These are phyloP conservation scores for Slavum lentiscoides DNA, from an alignment of 2,888 invertebrate genomes.

Conservation along the genomic window DNA sequence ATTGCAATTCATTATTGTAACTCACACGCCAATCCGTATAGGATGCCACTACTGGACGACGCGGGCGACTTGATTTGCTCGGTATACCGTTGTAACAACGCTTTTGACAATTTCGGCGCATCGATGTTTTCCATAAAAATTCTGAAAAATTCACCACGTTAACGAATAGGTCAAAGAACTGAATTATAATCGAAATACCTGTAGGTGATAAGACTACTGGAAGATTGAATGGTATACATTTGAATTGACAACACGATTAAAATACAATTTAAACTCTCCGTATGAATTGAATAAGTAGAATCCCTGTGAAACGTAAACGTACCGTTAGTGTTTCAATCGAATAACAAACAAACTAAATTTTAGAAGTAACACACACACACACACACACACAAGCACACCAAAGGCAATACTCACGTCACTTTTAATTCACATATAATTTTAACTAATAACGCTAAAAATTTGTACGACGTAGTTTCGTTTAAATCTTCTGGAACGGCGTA, in stretches of 20 bases:
- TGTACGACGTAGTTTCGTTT: slow-evolving; percentile 65
- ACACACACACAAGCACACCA: too few species aligned
- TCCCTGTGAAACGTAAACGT: slow-evolving; percentile 64
- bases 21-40: slow-evolving; percentile 73
- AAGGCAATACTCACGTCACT: slow-evolving; percentile 67
- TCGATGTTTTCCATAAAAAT: slow-evolving; percentile 56
- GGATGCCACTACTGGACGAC: slow-evolving; percentile 72
- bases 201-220: slow-evolving; percentile 74
- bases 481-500: slow-evolving; percentile 50
- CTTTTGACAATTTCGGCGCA: slow-evolving; percentile 64
- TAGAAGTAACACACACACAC: neutral
- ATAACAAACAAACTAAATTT: neutral
- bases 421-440: slow-evolving; percentile 82
- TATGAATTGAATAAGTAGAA: slow-evolving; percentile 80
- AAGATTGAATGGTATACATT: slow-evolving; percentile 72
- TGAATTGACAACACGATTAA: slow-evolving; percentile 87
- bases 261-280: slow-evolving; percentile 86
- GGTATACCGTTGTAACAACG: slow-evolving; percentile 76
- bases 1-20: neutral
- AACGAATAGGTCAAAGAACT: neutral
- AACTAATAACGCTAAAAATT: slow-evolving; percentile 75
- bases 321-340: neutral
- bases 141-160: slow-evolving; percentile 24
- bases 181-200: slow-evolving; percentile 60
- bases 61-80: slow-evolving; percentile 65